Conservation (phyloP, 2,888 invertebrate species). For the Gari tellinella region DNA sequence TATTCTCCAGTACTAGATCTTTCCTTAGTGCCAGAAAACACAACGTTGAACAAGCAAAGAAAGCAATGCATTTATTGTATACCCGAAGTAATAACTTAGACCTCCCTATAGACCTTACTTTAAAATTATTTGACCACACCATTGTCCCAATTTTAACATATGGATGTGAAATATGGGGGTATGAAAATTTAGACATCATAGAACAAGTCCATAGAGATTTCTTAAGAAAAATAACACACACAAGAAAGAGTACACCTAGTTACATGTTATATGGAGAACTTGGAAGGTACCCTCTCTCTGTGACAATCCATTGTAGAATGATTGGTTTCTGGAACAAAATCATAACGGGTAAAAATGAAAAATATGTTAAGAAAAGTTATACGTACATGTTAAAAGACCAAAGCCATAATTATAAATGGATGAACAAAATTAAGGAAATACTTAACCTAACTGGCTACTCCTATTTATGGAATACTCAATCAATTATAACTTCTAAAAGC, state of each 20-base stretch:
- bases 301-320: slow-evolving; percentile 21
- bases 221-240: slow-evolving; percentile 7
- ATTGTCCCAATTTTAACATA: slow-evolving; percentile 20
- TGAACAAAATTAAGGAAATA: background rate
- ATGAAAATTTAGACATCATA: slow-evolving; percentile 9
- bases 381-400: background rate
- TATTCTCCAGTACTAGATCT: slow-evolving; percentile 5
- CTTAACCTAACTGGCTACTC: background rate
- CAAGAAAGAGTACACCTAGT: slow-evolving; percentile 8
- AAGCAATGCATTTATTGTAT: slow-evolving; percentile 20
- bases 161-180: slow-evolving; percentile 24
- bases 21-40: slow-evolving; percentile 6
- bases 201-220: slow-evolving; percentile 24
- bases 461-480: slow-evolving; percentile 2
- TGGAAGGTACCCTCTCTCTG: slow-evolving; percentile 3
- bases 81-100: background rate
- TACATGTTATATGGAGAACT: slow-evolving; percentile 27
- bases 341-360: background rate
- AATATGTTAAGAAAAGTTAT: background rate
- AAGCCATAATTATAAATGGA: slow-evolving; percentile 6
- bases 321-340: slow-evolving; percentile 8
- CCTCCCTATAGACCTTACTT: slow-evolving; percentile 10
- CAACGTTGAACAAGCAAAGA: slow-evolving; percentile 8
- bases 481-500: background rate
- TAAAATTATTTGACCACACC: slow-evolving; percentile 24